phyloP scores from a whole-genome alignment of 2,797 vertebrate species.

The Alca torda region DNA sequence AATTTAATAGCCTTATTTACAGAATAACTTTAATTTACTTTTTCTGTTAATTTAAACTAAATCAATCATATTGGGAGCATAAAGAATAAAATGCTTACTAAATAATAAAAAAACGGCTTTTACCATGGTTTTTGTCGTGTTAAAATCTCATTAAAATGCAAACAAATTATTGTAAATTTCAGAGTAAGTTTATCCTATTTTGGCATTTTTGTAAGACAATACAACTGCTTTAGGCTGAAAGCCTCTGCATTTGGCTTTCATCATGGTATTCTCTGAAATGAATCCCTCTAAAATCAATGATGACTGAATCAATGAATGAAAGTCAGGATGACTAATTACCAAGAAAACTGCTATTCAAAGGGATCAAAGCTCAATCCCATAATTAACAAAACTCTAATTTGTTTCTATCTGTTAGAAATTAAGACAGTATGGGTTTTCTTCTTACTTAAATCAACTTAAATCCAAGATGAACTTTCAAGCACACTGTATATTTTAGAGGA shows the following conservation, averaged over 20 bases:
- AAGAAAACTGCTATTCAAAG: neutral
- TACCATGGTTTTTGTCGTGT: neutral
- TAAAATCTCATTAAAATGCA: neutral
- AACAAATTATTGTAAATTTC: neutral
- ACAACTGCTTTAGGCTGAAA: neutral
- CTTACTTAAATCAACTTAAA: neutral
- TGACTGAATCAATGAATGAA: conserved; percentile 5
- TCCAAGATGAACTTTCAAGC: neutral
- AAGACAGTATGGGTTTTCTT: neutral
- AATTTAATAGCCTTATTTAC: neutral
- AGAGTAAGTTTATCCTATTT: neutral
- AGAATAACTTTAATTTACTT: neutral
- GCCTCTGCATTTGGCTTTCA: neutral
- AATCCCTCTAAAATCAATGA: conserved; percentile 13
- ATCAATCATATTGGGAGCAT: neutral
- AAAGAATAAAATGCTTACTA: neutral
- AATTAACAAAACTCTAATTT: conserved; percentile 5
- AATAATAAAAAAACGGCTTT: neutral
- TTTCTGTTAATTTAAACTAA: neutral
- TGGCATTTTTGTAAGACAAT: neutral
- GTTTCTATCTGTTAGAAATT: neutral
- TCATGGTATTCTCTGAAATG: neutral
- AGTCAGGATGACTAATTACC: conserved; percentile 42
- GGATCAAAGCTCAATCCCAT: neutral
- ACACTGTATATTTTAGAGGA: neutral